Evolutionary conservation across 2,113 vertebrate genomes (phyloP), one percentile per base, ranked within the genome.

Genomic region (Centropus unirufus): DNA sequence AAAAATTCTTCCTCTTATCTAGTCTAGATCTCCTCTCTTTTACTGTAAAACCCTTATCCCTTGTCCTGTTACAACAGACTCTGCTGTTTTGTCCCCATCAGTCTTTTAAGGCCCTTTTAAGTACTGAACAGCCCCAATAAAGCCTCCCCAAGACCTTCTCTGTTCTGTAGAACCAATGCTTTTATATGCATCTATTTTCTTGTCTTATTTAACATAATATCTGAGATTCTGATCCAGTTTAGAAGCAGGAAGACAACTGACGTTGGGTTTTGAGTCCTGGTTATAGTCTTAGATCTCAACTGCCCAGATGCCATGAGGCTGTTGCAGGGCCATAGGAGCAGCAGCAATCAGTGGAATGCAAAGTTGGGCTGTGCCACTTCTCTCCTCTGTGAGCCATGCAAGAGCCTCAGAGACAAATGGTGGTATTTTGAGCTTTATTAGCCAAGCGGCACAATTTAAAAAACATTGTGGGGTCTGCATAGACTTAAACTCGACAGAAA

Each of bases 401-500:
- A 23, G 40, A 79, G 47, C 54, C 34, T 67, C 40, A 44, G 77
- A 62, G 51, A 93, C 36, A 19, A 85, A 2, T 36, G 18, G 40
- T 74, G 32, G 12, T 62, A 12, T 57, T 87, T 76, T 44, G 74
- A 54, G n/a, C 24, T 68, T 59, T 76, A 34, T 22, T 68, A 82
- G 17, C 40, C 74, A 42, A 81, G 39, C 52, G 42, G 32, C 32
- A 46, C 14, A 29, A 24, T 61, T 83, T 86, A 40, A 61, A 72
- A 74, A 44, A 26, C 6, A 3, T 40, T 66, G 11, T 68, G 40
- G 49, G 85, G 61, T 34, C 36, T 87, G 40, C n/a, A 36, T 5
- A 68, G n/a, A 84, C 68, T 17, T 59, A 34, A 93, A 52, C n/a
- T 68, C 44, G 19, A 72, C 39, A 83, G 81, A 87, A 92, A 91